Percentiles rank a stretch among this genome's conserved stretches.
Conservation (phyloP, 2,888 invertebrate species). For the Drosophila barbarae region DNA sequence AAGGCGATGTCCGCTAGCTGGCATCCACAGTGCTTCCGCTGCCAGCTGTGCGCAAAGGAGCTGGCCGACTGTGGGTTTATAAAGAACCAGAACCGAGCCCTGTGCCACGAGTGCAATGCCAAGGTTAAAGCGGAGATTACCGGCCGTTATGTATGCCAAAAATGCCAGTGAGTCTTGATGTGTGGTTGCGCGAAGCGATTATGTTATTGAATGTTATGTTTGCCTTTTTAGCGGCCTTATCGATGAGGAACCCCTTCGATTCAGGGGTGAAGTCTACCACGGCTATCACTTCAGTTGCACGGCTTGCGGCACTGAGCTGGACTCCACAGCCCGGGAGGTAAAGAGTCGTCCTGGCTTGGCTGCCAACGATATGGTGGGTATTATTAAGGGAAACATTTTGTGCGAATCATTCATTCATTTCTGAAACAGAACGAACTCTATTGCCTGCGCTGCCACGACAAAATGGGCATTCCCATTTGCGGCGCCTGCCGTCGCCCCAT, state of each 20-base stretch:
- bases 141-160: conserved; percentile 98
- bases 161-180: conserved; percentile 93
- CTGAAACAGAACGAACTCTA: conserved; percentile 91
- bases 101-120: conserved; percentile 98
- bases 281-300: conserved; percentile 99
- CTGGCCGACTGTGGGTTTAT: conserved; percentile 98
- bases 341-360: conserved; percentile 93
- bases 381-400: not conserved
- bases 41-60: conserved; percentile 94
- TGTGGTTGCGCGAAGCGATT: not conserved
- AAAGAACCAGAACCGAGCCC: conserved; percentile 88
- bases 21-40: conserved; percentile 99
- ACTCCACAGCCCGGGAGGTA: conserved; percentile 97
- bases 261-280: conserved; percentile 98
- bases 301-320: conserved; percentile 93
- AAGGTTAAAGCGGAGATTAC: conserved; percentile 95
- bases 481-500: conserved; percentile 99
- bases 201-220: not conserved
- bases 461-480: conserved; percentile 99
- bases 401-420: not conserved
- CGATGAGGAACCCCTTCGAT: conserved; percentile 93
- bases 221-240: conserved; percentile 86
- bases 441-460: conserved; percentile 98
- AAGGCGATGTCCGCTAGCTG: conserved; percentile 99
- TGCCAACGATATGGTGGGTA: conserved; percentile 89